Base-by-base conservation (phyloP, 2,888 invertebrate species). In the Lasioglossum zephyrum region DNA sequence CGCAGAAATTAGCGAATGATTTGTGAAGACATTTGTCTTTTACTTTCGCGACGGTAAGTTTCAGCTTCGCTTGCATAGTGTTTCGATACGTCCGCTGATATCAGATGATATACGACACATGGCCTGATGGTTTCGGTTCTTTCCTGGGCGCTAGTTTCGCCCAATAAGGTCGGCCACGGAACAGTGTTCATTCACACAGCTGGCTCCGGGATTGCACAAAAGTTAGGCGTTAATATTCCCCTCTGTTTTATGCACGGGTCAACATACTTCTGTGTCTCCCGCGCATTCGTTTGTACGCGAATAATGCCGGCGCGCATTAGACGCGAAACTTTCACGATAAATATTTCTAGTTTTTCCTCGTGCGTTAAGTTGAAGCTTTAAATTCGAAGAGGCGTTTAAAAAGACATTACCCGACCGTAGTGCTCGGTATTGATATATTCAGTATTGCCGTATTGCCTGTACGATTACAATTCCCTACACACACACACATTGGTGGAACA, bases 341-440 rank as follows among this genome's bases (percentile, higher is more conserved):
- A 80, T 74, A 74, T 49, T 74, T 75, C 26, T 39, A 80, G 74
- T 53, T 74, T 69, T 69, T 41, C 69, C 69, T 63, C 2, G 6
- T 11, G 70, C 22, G 41, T 78, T 72, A 73, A 78, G 72, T 72
- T 39, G 39, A 26, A 73, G 57, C 78, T n/a, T 73, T 78, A 78
- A 78, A 78, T 78, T 60, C 44, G 11, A 31, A 11, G 26, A 70
- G 53, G 74, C 41, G 73, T 74, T 63, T 73, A 80, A 66, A 74
- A 41, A 69, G 26, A 69, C 69, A 41, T 53, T 75, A 69, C 66
- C 79, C 26, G 63, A n/a, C 31, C 66, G 41, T 31, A 26, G 39
- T 39, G 44, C 63, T 39, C n/a, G n/a, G 39, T 66, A 75, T 80
- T 66, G 69, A 74, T 74, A 75, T 80, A 75, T 74, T 80, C 49